phyloP scores from a whole-genome alignment of 2,113 vertebrate species.

The Pipa parva region DNA sequence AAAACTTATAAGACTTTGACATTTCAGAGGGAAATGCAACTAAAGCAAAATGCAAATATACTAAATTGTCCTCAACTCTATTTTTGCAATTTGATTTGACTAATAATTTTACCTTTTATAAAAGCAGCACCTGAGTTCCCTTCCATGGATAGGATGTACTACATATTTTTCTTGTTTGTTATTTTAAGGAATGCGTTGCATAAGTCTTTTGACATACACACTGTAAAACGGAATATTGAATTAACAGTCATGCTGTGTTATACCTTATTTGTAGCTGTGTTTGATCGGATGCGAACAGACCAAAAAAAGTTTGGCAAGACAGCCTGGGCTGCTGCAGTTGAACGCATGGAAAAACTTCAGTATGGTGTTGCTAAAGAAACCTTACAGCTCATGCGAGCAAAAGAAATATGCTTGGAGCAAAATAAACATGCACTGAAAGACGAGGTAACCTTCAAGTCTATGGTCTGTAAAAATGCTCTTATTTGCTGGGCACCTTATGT shows the following conservation, averaged over 20 bases:
- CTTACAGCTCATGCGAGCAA: slow-evolving; percentile 93
- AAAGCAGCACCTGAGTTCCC: too few species aligned
- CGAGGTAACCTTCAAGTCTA: slow-evolving; percentile 68
- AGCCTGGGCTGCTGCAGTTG: slow-evolving; percentile 84
- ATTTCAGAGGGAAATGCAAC: too few species aligned
- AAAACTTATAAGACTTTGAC: too few species aligned
- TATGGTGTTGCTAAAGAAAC: slow-evolving; percentile 92
- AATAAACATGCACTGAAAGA: slow-evolving; percentile 86
- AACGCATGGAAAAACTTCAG: slow-evolving; percentile 92
- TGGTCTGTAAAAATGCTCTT: not conserved
- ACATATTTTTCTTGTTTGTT: not conserved
- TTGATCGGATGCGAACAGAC: slow-evolving; percentile 89
- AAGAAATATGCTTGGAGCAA: slow-evolving; percentile 95
- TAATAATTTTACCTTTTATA: too few species aligned
- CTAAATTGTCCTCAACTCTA: too few species aligned
- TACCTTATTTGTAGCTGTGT: slow-evolving; percentile 67
- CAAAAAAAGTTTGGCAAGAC: slow-evolving; percentile 94
- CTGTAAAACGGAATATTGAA: not conserved
- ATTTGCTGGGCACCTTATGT: not conserved
- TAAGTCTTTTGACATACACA: not conserved
- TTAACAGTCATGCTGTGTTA: not conserved
- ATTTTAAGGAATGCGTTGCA: too few species aligned
- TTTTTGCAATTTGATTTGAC: too few species aligned
- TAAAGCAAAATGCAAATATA: too few species aligned
- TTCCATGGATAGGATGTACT: too few species aligned